phyloP scores from a whole-genome alignment of 1,140 invertebrate species.

The Lepidotrigona ventralis region DNA sequence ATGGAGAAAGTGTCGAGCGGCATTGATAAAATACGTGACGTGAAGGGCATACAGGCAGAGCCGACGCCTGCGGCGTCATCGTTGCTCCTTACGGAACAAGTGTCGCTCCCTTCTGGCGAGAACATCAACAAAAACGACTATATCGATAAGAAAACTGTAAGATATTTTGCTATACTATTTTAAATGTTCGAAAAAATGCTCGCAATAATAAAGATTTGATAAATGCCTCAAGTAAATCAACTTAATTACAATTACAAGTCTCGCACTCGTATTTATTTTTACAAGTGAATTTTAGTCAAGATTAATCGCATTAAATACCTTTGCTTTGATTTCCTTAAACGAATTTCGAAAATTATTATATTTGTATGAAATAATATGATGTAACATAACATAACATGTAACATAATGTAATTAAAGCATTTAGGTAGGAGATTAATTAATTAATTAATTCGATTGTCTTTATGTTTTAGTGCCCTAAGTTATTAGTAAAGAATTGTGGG shows the following conservation, averaged over 20 bases:
- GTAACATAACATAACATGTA: not conserved
- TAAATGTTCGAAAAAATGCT: not conserved
- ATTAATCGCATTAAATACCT: not conserved
- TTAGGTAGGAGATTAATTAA: not conserved
- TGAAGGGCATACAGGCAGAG: constrained; percentile 68
- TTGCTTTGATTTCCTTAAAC: not conserved
- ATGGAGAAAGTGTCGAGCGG: constrained; percentile 61
- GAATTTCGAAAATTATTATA: no score
- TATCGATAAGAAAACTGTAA: constrained; percentile 64
- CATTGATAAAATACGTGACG: constrained; percentile 57
- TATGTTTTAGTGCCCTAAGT: constrained; percentile 41
- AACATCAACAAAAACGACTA: constrained; percentile 55
- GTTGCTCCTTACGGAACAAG: constrained; percentile 36
- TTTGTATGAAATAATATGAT: not conserved
- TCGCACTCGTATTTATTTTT: not conserved
- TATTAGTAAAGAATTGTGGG: constrained; percentile 8
- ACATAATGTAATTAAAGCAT: not conserved
- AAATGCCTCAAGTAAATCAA: not conserved
- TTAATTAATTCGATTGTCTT: not conserved
- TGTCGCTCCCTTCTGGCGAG: constrained; percentile 68
- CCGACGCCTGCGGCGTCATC: constrained; percentile 71
- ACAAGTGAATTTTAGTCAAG: not conserved
- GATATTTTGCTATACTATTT: not conserved
- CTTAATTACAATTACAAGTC: not conserved
- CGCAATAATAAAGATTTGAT: not conserved